These are phyloP conservation scores for Gallinago stenura DNA, from an alignment of 2,797 vertebrate genomes.

Conservation along the genomic window DNA sequence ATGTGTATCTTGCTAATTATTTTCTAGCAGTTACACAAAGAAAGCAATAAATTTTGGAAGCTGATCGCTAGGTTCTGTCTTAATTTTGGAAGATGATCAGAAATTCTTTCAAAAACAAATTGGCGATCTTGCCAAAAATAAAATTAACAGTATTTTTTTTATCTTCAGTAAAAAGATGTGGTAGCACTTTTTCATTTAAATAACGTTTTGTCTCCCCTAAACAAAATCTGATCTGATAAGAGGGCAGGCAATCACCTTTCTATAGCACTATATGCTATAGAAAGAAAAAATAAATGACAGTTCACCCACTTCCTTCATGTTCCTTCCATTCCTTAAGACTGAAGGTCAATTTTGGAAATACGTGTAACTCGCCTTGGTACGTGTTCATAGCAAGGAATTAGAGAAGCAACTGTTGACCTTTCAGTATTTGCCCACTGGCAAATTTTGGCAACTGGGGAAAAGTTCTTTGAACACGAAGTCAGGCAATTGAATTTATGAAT, in stretches of 20 bases:
- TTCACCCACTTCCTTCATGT: background rate
- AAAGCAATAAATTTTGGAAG: conserved; percentile 41
- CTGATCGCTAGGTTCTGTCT: conserved; percentile 4
- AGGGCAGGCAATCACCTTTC: background rate
- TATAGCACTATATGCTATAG: background rate
- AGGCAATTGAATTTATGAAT: conserved; percentile 14
- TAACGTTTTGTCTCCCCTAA: background rate
- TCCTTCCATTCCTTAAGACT: background rate
- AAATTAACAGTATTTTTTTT: background rate
- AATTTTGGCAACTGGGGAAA: conserved; percentile 10
- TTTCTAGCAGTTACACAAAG: background rate
- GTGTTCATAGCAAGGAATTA: background rate
- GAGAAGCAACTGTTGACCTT: conserved; percentile 45
- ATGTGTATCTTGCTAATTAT: conserved; percentile 22
- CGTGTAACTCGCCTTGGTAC: background rate
- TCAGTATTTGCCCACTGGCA: conserved; percentile 31
- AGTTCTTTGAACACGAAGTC: conserved; percentile 4
- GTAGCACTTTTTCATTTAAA: background rate
- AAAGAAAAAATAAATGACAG: background rate
- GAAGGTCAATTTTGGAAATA: background rate
- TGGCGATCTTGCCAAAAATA: background rate
- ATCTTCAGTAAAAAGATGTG: background rate
- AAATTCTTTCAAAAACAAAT: conserved; percentile 7
- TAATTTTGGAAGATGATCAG: conserved; percentile 38
- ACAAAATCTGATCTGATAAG: background rate